Evolutionary conservation across 1,140 invertebrate species (phyloP).

Genomic region (Hylaeus anthracinus): DNA sequence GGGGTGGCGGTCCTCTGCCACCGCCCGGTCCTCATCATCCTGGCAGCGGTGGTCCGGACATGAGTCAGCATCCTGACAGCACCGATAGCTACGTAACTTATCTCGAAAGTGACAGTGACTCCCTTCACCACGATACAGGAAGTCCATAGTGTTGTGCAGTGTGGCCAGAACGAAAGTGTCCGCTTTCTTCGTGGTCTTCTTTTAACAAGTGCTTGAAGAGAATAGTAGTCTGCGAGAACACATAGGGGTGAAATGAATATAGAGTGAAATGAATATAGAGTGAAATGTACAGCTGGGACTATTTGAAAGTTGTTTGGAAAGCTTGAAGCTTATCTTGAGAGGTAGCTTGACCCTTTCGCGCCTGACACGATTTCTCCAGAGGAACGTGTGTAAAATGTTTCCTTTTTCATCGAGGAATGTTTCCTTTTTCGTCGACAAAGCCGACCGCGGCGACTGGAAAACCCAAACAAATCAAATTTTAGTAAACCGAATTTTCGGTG

Average conservation of each 20-base stretch:
- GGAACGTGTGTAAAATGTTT: neutral
- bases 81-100: constrained; percentile 95
- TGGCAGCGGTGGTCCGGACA: constrained; percentile 72
- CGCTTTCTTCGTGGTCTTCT: constrained; percentile 54
- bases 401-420: neutral
- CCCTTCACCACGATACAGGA: constrained; percentile 83
- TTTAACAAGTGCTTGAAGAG: constrained; percentile 48
- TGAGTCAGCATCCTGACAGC: constrained; percentile 88
- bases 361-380: neutral
- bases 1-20: constrained; percentile 71
- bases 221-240: constrained; percentile 40
- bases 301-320: neutral
- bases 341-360: neutral
- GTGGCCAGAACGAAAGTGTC: constrained; percentile 54
- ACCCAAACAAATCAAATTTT: too few species aligned
- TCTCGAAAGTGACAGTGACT: constrained; percentile 89
- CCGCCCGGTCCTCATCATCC: constrained; percentile 84
- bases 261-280: too few species aligned
- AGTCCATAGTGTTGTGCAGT: constrained; percentile 82
- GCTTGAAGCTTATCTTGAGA: neutral
- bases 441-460: neutral
- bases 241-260: neutral
- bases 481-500: too few species aligned
- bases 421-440: neutral
- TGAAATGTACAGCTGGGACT: neutral